These are phyloP conservation scores for Porites rus DNA, from an alignment of 92 coral and sea anemone species.

Conservation along the genomic window DNA sequence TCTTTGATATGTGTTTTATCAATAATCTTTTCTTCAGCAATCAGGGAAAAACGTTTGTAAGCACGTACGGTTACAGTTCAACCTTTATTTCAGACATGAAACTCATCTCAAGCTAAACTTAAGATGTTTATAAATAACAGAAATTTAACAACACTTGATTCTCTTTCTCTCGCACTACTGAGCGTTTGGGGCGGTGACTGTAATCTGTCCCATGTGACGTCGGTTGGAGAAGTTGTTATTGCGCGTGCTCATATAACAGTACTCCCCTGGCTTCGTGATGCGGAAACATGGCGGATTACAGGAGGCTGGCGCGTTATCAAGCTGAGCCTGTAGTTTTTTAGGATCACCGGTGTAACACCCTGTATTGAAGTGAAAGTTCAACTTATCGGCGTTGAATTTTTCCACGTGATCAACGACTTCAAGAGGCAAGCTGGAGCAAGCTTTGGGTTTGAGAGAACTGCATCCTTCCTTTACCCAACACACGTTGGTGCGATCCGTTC, in stretches of 20 bases:
- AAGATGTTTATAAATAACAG: neutral
- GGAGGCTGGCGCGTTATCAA: conserved; percentile 61
- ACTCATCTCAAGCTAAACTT: neutral
- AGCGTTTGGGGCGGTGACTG: conserved; percentile 17
- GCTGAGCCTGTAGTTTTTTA: conserved; percentile 39
- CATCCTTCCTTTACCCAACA: conserved; percentile 59
- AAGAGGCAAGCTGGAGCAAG: conserved; percentile 50
- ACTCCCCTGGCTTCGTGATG: conserved; percentile 59
- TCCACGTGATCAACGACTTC: conserved; percentile 51
- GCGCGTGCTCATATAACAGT: conserved; percentile 68
- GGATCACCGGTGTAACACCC: conserved; percentile 44
- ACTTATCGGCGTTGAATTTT: conserved; percentile 7
- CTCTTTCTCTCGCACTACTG: neutral
- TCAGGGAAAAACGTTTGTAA: no score
- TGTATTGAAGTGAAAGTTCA: conserved; percentile 48
- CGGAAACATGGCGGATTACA: conserved; percentile 66
- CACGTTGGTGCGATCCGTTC: conserved; percentile 60
- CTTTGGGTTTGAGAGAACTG: conserved; percentile 37
- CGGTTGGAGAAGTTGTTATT: conserved; percentile 71
- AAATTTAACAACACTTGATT: no score
- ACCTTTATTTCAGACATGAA: no score
- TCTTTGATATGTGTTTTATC: no score
- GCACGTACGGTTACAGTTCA: no score
- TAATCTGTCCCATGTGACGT: conserved; percentile 61
- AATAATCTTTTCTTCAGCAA: no score